Evolutionary conservation across 1,140 invertebrate genomes (phyloP).

Genomic region (Lithobius niger): DNA sequence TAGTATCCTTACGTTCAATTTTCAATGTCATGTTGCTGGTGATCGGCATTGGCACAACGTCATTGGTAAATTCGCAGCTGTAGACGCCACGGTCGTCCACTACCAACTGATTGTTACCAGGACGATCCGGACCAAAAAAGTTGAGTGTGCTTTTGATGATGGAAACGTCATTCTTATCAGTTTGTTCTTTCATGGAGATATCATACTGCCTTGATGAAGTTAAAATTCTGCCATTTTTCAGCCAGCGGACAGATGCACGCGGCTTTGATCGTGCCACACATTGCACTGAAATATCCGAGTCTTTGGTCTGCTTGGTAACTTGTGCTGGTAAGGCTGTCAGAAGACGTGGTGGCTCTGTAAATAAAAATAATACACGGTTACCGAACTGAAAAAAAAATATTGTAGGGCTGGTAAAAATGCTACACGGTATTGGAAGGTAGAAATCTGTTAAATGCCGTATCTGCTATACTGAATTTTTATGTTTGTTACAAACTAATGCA

Average conservation of each 20-base stretch:
- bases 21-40: constrained; percentile 60
- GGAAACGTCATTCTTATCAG: constrained; percentile 51
- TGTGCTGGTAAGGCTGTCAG: constrained; percentile 60
- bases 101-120: constrained; percentile 55
- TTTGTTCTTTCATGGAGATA: constrained; percentile 57
- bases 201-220: constrained; percentile 43
- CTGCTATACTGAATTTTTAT: too few relatives aligned
- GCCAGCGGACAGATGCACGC: constrained; percentile 63
- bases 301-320: constrained; percentile 46
- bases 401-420: neutral
- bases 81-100: constrained; percentile 74
- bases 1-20: constrained; percentile 59
- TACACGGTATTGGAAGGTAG: neutral
- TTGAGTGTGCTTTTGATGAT: constrained; percentile 68
- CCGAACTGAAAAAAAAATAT: neutral
- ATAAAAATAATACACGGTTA: constrained; percentile 1
- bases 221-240: constrained; percentile 68
- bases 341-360: constrained; percentile 60
- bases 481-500: neutral
- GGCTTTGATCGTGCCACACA: constrained; percentile 80
- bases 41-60: constrained; percentile 68
- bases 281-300: constrained; percentile 60
- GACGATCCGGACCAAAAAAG: constrained; percentile 59
- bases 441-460: too few relatives aligned
- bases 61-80: constrained; percentile 75